Conservation (phyloP, 2,797 vertebrate genomes). For the Percopsis omiscomaycus region DNA sequence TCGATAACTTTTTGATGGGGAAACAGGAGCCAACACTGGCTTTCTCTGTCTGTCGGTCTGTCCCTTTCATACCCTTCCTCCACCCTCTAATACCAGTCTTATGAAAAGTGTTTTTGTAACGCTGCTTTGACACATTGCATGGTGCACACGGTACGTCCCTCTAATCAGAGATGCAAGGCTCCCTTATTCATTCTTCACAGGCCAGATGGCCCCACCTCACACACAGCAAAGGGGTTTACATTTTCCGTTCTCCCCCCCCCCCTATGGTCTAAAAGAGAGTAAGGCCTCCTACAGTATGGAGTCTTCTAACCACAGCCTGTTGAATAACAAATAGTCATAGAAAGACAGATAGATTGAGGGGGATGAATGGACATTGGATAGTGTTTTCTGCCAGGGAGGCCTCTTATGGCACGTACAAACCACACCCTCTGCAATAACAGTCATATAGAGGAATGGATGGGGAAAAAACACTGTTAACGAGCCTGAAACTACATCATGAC, state of each 20-base stretch:
- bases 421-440: slow-evolving; percentile 55
- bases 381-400: slow-evolving; percentile 48
- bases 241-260: not conserved
- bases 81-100: not conserved
- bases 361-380: slow-evolving; percentile 48
- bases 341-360: slow-evolving; percentile 26
- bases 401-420: slow-evolving; percentile 33
- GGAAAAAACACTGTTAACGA: slow-evolving; percentile 15
- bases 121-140: no score
- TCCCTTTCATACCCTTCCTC: not conserved
- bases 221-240: not conserved
- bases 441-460: slow-evolving; percentile 25
- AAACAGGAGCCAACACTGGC: slow-evolving; percentile 17
- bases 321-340: slow-evolving; percentile 51
- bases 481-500: slow-evolving; percentile 30
- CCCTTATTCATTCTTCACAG: not conserved
- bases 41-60: not conserved
- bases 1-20: slow-evolving; percentile 29
- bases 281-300: slow-evolving; percentile 30
- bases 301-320: slow-evolving; percentile 56
- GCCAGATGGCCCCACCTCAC: not conserved
- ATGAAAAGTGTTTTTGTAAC: not conserved
- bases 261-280: not conserved
- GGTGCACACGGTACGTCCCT: not conserved
- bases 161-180: not conserved